phyloP scores from a whole-genome alignment of 2,113 vertebrate genomes.

The Apistogramma diplotaenia region DNA sequence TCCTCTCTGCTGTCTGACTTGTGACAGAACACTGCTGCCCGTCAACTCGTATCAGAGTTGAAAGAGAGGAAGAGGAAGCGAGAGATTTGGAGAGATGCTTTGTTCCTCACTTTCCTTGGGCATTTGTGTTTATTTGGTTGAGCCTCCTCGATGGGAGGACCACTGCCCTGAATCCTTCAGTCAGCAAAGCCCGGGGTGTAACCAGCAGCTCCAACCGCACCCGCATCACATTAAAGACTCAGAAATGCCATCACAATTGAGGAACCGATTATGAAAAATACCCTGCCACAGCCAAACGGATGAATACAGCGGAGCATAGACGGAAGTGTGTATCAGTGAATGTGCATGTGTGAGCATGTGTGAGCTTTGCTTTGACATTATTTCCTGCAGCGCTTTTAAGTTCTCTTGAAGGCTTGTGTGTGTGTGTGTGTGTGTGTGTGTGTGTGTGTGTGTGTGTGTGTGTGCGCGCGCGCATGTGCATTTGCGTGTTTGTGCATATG shows the following conservation, averaged over 20 bases:
- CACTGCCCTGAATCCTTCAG: slow-evolving; percentile 45
- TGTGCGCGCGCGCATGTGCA: too few species aligned
- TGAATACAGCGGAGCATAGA: neutral
- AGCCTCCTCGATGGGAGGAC: slow-evolving; percentile 14
- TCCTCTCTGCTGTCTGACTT: slow-evolving; percentile 45
- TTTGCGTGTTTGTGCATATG: neutral
- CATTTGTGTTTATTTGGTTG: slow-evolving; percentile 42
- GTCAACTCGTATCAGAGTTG: slow-evolving; percentile 58
- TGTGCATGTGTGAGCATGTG: slow-evolving; percentile 1
- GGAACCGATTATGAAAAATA: slow-evolving; percentile 24
- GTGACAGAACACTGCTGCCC: slow-evolving; percentile 54
- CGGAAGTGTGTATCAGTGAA: slow-evolving; percentile 21
- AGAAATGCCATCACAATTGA: slow-evolving; percentile 27
- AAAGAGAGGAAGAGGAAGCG: slow-evolving; percentile 24
- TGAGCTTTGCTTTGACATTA: slow-evolving; percentile 44
- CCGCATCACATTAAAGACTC: slow-evolving; percentile 51
- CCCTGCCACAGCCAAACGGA: neutral
- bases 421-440: neutral
- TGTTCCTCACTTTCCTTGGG: slow-evolving; percentile 30
- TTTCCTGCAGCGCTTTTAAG: slow-evolving; percentile 41
- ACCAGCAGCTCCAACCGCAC: slow-evolving; percentile 7
- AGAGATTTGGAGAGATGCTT: slow-evolving; percentile 25
- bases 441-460: neutral
- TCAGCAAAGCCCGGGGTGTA: slow-evolving; percentile 33
- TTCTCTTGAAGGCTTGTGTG: slow-evolving; percentile 24